phyloP scores from a whole-genome alignment of 2,888 invertebrate species.

The Poecilus cupreus region DNA sequence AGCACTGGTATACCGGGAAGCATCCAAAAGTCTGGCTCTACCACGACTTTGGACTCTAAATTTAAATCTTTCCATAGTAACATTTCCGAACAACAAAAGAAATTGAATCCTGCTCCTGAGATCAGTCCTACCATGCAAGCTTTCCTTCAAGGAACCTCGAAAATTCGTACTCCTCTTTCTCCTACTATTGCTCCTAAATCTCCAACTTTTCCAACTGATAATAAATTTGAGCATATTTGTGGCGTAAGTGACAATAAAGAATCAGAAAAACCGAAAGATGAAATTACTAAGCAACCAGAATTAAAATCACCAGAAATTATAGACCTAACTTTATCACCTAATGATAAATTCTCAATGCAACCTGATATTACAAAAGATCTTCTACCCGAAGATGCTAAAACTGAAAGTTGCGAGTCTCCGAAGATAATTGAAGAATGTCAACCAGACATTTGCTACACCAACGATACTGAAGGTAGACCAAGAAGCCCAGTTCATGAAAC shows the following conservation, averaged over 20 bases:
- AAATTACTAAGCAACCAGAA: conserved; percentile 17
- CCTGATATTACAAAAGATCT: conserved; percentile 61
- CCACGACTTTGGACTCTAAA: conserved; percentile 88
- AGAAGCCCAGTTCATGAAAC: conserved; percentile 80
- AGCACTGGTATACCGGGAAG: conserved; percentile 80
- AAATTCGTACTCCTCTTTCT: conserved; percentile 70
- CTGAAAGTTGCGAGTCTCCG: conserved; percentile 50
- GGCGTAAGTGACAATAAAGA: not conserved
- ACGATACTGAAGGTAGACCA: conserved; percentile 73
- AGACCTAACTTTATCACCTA: conserved; percentile 58
- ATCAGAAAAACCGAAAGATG: conserved; percentile 18
- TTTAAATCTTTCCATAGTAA: conserved; percentile 89
- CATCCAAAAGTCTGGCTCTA: conserved; percentile 88
- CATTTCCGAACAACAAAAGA: conserved; percentile 91
- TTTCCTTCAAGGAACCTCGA: conserved; percentile 75
- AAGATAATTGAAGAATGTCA: conserved; percentile 46
- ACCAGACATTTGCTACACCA: conserved; percentile 62
- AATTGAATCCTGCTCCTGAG: conserved; percentile 85
- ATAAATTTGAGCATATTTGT: conserved; percentile 30
- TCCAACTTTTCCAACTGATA: conserved; percentile 48
- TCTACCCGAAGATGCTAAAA: conserved; percentile 44
- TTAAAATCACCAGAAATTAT: conserved; percentile 59
- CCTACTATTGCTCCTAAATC: conserved; percentile 64
- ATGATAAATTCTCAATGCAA: conserved; percentile 56
- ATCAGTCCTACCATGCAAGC: conserved; percentile 83